These are phyloP conservation scores for Athalia rosae DNA, from an alignment of 2,888 invertebrate species.

Conservation along the genomic window DNA sequence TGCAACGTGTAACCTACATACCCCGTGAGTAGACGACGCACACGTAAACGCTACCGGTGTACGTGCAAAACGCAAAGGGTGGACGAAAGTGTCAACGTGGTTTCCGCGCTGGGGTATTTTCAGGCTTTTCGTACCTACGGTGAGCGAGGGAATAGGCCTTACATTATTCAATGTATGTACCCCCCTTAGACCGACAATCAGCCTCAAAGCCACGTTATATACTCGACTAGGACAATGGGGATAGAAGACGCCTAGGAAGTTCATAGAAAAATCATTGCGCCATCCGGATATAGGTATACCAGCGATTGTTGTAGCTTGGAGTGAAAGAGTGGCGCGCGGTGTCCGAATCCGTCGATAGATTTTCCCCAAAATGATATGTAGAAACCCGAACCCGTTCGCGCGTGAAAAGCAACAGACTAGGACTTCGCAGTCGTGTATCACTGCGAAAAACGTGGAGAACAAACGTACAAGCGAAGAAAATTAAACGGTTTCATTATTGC, in stretches of 20 bases:
- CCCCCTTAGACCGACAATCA: constrained; percentile 12
- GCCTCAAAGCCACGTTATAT: constrained; percentile 18
- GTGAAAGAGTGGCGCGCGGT: background rate
- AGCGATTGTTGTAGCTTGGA: background rate
- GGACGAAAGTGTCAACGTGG: constrained; percentile 1
- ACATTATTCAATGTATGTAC: constrained; percentile 22
- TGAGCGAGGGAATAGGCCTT: background rate
- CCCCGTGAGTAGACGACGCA: background rate
- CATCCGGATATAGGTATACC: background rate
- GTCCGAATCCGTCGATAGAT: background rate
- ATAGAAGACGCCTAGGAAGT: constrained; percentile 25
- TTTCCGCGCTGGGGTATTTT: constrained; percentile 27
- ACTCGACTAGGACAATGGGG: constrained; percentile 23
- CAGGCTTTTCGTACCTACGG: background rate
- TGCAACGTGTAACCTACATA: background rate
- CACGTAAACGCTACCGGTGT: background rate
- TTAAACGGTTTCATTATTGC: too few relatives aligned
- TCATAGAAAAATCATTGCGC: constrained; percentile 23
- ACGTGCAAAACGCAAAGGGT: background rate
- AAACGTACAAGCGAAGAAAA: too few relatives aligned
- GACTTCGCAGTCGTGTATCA: too few relatives aligned
- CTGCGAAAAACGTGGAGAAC: too few relatives aligned
- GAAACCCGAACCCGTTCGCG: background rate
- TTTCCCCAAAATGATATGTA: background rate
- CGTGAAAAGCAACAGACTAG: too few relatives aligned